These are phyloP conservation scores for Charadrius vociferus DNA, from an alignment of 2,113 vertebrate genomes.

Conservation along the genomic window DNA sequence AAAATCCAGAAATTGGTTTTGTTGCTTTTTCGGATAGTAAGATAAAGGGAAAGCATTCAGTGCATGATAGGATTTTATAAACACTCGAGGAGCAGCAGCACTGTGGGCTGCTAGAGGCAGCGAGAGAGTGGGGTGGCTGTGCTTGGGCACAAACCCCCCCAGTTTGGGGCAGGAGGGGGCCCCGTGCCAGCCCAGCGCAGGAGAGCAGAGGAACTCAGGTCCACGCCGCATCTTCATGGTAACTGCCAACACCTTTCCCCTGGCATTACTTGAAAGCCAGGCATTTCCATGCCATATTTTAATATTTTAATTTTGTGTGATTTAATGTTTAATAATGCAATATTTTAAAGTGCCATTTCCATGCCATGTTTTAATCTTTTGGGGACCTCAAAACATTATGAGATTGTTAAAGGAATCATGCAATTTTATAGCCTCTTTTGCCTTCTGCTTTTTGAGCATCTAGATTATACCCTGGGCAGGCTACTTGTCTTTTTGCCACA, in stretches of 20 bases:
- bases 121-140: accelerated
- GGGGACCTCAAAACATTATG: neutral
- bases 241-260: neutral
- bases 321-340: too few relatives aligned
- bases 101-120: neutral
- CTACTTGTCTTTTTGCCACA: neutral
- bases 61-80: neutral
- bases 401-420: neutral
- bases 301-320: neutral
- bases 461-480: neutral
- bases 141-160: neutral
- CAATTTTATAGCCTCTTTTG: neutral
- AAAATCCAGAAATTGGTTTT: neutral
- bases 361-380: neutral
- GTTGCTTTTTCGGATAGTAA: neutral
- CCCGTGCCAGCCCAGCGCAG: neutral
- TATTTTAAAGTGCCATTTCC: neutral
- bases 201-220: neutral
- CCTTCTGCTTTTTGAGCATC: neutral
- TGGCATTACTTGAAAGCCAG: neutral
- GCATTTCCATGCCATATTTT: neutral
- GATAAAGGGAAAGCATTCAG: neutral
- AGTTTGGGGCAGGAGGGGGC: neutral
- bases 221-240: neutral
- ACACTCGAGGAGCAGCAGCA: neutral